A percentile compares a stretch with the other conserved stretches of the same genome.
phyloP scores from a whole-genome alignment of 1,140 invertebrate genomes.

The Anadara kagoshimensis region DNA sequence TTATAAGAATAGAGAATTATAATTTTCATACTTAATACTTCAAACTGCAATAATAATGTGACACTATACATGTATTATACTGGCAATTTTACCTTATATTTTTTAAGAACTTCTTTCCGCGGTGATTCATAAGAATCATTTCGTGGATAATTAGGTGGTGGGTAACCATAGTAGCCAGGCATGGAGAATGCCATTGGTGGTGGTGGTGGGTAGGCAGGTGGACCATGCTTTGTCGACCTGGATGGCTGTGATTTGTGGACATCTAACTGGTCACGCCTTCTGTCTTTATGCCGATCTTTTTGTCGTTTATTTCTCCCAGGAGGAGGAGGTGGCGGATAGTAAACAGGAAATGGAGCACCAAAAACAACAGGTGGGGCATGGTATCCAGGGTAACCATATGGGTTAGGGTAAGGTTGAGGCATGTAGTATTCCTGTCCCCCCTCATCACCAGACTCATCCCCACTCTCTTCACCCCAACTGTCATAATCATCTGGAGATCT shows the following conservation, averaged over 20 bases:
- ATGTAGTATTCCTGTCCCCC: conserved; percentile 35
- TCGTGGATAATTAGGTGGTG: background rate
- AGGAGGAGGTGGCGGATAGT: conserved; percentile 48
- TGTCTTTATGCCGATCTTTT: conserved; percentile 23
- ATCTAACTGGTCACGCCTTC: background rate
- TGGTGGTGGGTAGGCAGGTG: too few species aligned
- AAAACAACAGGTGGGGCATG: conserved; percentile 33
- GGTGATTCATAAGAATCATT: conserved; percentile 33
- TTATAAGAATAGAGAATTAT: too few species aligned
- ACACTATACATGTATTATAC: too few species aligned
- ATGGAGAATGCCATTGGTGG: conserved; percentile 1
- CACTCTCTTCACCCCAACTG: conserved; percentile 54
- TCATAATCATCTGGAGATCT: conserved; percentile 48
- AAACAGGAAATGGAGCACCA: conserved; percentile 47
- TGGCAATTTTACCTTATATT: conserved; percentile 25
- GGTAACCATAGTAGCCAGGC: conserved; percentile 13
- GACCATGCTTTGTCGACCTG: background rate
- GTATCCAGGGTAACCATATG: conserved; percentile 37
- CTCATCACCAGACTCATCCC: conserved; percentile 33
- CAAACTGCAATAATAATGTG: too few species aligned
- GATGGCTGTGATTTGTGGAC: conserved; percentile 17
- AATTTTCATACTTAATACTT: too few species aligned
- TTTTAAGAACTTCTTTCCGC: conserved; percentile 24
- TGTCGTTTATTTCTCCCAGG: conserved; percentile 24
- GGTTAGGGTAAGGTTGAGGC: conserved; percentile 41